Evolutionary conservation across 2,113 vertebrate species (phyloP).

Genomic region (Salvelinus sp.): DNA sequence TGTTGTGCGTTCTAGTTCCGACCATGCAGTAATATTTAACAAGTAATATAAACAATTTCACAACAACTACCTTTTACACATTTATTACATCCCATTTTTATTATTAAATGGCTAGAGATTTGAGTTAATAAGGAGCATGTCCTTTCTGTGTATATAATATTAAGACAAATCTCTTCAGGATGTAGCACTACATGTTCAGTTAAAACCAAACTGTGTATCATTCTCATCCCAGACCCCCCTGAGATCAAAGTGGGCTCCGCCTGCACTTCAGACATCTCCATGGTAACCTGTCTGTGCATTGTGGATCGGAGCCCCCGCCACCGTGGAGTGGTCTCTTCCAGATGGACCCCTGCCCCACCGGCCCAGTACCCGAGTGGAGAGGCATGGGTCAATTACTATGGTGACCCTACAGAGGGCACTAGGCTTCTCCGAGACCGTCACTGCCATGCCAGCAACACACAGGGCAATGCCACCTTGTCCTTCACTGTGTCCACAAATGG

Average conservation of each 20-base stretch:
- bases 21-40: too few species aligned
- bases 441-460: conserved; percentile 63
- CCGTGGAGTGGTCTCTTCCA: conserved; percentile 49
- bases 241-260: conserved; percentile 57
- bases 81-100: too few species aligned
- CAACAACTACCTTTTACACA: too few species aligned
- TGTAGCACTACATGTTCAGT: neutral
- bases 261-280: conserved; percentile 36
- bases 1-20: too few species aligned
- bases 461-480: conserved; percentile 38
- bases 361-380: conserved; percentile 26
- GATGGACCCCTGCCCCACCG: conserved; percentile 36
- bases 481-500: conserved; percentile 40
- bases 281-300: conserved; percentile 59
- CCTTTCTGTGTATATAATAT: neutral
- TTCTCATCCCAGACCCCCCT: conserved; percentile 57
- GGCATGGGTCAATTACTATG: conserved; percentile 38
- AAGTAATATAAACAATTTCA: too few species aligned
- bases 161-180: neutral
- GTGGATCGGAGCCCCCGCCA: conserved; percentile 60
- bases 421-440: conserved; percentile 32
- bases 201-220: neutral
- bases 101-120: too few species aligned
- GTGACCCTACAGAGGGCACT: conserved; percentile 32
- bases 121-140: neutral